These are phyloP conservation scores for Dasypolia templi DNA, from an alignment of 2,888 invertebrate species.

Conservation along the genomic window DNA sequence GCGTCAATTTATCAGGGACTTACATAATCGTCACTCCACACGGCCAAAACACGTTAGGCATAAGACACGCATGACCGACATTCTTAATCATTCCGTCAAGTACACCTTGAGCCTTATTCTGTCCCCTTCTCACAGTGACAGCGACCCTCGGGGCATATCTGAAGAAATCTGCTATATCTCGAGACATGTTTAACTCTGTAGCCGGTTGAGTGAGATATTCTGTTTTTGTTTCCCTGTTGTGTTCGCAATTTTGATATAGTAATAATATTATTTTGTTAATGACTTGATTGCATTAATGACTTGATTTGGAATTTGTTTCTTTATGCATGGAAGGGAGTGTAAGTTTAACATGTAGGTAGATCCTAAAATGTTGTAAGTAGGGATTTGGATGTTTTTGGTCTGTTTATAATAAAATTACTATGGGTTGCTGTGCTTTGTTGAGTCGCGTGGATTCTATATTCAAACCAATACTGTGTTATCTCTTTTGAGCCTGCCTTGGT, in stretches of 20 bases:
- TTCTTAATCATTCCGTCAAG: conserved; percentile 62
- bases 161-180: conserved; percentile 43
- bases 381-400: too few relatives aligned
- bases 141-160: conserved; percentile 40
- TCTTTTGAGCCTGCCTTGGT: background rate
- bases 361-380: background rate
- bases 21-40: background rate
- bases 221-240: conserved; percentile 33
- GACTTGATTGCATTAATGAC: background rate
- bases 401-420: too few relatives aligned
- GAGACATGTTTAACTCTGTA: conserved; percentile 34
- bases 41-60: conserved; percentile 23
- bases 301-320: conserved; percentile 3
- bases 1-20: background rate
- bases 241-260: conserved; percentile 5
- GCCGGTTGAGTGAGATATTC: conserved; percentile 21
- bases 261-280: background rate
- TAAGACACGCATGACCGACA: conserved; percentile 43
- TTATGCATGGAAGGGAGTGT: background rate
- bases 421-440: background rate
- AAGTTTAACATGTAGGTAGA: background rate
- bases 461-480: background rate
- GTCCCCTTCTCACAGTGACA: conserved; percentile 61
- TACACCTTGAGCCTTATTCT: conserved; percentile 47
- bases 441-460: background rate